Conservation (phyloP, 2,797 vertebrate genomes). For the Pseudochirops corinnae region DNA sequence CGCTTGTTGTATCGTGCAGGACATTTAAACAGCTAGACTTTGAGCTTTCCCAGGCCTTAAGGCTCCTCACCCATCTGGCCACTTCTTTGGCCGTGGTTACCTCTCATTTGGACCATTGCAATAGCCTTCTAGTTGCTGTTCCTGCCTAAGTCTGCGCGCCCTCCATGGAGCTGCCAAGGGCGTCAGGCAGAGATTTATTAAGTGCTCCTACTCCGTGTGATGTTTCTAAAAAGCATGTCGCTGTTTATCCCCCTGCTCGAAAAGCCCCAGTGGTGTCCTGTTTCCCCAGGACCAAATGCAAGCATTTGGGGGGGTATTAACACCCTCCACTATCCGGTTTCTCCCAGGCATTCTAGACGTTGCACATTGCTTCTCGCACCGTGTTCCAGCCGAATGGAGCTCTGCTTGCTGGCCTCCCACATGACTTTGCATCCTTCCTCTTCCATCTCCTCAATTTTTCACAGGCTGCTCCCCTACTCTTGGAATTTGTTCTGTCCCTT, state of each 20-base stretch:
- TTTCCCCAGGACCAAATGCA: not conserved
- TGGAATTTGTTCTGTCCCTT: not conserved
- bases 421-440: not conserved
- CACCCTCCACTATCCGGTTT: not conserved
- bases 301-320: too few species aligned
- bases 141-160: too few species aligned
- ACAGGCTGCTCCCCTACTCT: not conserved
- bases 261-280: not conserved
- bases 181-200: not conserved
- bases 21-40: not conserved
- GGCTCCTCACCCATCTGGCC: not conserved
- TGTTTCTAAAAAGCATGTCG: not conserved
- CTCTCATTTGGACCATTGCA: not conserved
- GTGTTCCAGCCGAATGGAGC: not conserved
- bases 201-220: too few species aligned
- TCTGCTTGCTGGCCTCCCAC: too few species aligned
- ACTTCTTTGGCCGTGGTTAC: not conserved
- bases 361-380: not conserved
- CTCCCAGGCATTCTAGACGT: not conserved
- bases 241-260: not conserved
- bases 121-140: not conserved
- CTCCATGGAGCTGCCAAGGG: accelerated
- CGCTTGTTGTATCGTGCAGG: not conserved
- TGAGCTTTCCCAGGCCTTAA: not conserved
- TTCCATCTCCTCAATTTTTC: not conserved